These are phyloP conservation scores for Montipora cactus DNA, from an alignment of 64 coral and sea anemone species.

Conservation along the genomic window DNA sequence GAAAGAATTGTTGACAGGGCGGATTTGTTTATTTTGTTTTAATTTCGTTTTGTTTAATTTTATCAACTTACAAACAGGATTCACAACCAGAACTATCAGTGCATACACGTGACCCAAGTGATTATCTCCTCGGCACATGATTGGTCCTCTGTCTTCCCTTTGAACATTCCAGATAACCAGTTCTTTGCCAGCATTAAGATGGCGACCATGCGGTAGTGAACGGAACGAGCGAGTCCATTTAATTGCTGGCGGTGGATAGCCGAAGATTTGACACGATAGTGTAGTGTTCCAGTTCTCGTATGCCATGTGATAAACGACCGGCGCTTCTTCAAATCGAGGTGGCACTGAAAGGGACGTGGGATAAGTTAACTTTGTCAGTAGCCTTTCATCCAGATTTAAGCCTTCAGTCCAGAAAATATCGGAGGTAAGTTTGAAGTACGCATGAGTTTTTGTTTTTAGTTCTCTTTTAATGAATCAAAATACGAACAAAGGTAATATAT, in stretches of 20 bases:
- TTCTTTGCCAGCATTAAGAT: conserved; percentile 57
- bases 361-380: neutral
- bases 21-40: too few relatives aligned
- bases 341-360: conserved; percentile 44
- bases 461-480: too few relatives aligned
- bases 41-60: too few relatives aligned
- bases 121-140: conserved; percentile 82
- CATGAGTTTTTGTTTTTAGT: too few relatives aligned
- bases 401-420: too few relatives aligned
- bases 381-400: neutral
- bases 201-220: conserved; percentile 34
- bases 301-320: conserved; percentile 55
- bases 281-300: conserved; percentile 85
- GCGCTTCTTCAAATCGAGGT: conserved; percentile 66
- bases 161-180: conserved; percentile 70
- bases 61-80: conserved; percentile 73
- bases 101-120: conserved; percentile 68
- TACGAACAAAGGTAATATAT: too few relatives aligned
- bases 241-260: conserved; percentile 60
- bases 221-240: conserved; percentile 69
- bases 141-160: conserved; percentile 62
- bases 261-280: conserved; percentile 77
- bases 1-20: too few relatives aligned
- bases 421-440: too few relatives aligned
- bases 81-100: conserved; percentile 72